Percentiles rank a stretch among this genome's conserved stretches.
phyloP scores from a whole-genome alignment of 2,113 vertebrate genomes.

The Lophochroa leadbeateri region DNA sequence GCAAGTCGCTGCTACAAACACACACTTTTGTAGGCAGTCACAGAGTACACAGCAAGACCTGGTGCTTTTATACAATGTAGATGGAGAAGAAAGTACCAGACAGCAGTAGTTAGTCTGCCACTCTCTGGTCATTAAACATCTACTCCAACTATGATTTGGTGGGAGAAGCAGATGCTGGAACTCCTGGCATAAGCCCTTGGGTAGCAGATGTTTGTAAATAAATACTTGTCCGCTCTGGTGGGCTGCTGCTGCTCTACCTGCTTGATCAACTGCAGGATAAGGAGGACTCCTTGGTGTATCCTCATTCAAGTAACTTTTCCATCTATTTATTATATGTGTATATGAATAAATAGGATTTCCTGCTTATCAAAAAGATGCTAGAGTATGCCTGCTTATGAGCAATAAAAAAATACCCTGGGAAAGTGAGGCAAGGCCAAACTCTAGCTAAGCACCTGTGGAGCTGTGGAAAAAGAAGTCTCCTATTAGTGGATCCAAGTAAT shows the following conservation, averaged over 20 bases:
- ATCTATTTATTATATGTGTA: neutral
- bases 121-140: neutral
- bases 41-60: neutral
- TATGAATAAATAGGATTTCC: neutral
- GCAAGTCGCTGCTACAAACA: neutral
- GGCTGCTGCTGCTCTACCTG: neutral
- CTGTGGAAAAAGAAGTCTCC: neutral
- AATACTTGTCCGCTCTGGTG: neutral
- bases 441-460: neutral
- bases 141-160: fast-evolving
- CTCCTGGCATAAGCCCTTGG: neutral
- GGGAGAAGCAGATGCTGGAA: neutral
- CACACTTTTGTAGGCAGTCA: neutral
- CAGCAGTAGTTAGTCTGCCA: neutral
- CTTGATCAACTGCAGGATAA: neutral
- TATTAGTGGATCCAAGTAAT: neutral
- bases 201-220: neutral
- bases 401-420: neutral
- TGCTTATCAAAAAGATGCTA: neutral
- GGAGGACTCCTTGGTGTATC: neutral
- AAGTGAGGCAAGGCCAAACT: neutral
- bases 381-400: neutral
- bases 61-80: neutral
- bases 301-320: neutral
- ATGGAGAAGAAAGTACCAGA: neutral